Evolutionary conservation across 35 echinoderm and acorn worm genomes (phyloP).

Genomic region (Apostichopus japonicus): DNA sequence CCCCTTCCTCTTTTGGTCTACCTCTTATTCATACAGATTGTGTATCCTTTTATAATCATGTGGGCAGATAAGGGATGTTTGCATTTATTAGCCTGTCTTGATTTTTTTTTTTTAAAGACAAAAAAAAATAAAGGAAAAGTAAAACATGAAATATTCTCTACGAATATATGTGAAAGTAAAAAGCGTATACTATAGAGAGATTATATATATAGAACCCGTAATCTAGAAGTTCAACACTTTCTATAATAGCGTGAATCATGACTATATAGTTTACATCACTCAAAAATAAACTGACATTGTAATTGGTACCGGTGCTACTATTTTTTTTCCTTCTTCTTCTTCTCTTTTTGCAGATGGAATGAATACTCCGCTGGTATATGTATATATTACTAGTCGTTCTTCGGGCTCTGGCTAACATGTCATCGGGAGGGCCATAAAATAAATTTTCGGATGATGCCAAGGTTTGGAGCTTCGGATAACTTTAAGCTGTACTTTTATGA

Average conservation of each 20-base stretch:
- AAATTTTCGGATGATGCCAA: constrained; percentile 29
- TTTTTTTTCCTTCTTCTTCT: not conserved
- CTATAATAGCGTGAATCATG: constrained; percentile 34
- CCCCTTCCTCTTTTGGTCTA: too few species aligned
- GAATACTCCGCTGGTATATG: not conserved
- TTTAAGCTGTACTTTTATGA: constrained; percentile 22
- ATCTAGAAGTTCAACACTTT: not conserved
- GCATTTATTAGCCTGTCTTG: constrained; percentile 19
- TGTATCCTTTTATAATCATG: constrained; percentile 39
- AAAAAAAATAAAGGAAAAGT: not conserved
- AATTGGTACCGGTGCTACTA: not conserved
- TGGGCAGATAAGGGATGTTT: not conserved
- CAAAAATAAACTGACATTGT: constrained; percentile 44
- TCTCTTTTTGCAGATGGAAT: not conserved
- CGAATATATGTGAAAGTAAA: constrained; percentile 12
- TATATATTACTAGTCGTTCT: constrained; percentile 8
- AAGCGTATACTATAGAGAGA: not conserved
- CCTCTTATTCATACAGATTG: not conserved
- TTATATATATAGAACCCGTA: not conserved
- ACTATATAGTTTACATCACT: constrained; percentile 38
- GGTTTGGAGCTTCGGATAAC: not conserved
- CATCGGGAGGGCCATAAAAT: constrained; percentile 24
- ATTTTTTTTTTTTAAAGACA: not conserved
- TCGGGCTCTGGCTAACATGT: constrained; percentile 23
- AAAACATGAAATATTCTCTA: constrained; percentile 51